Evolutionary conservation across 2,888 invertebrate genomes (phyloP).

Genomic region (Eristalis intricaria): DNA sequence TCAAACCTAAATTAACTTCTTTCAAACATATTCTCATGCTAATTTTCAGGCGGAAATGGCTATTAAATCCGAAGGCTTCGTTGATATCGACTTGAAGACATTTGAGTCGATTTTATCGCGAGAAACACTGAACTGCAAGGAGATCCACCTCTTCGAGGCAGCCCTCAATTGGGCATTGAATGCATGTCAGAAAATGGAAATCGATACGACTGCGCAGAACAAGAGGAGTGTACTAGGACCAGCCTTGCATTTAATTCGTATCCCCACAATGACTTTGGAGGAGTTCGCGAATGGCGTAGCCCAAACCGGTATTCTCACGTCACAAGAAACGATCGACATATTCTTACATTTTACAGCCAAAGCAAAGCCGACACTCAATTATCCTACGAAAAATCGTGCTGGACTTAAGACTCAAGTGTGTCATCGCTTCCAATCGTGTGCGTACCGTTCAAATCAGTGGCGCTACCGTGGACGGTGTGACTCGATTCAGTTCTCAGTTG

Average conservation of each 20-base stretch:
- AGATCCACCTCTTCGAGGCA: constrained; percentile 94
- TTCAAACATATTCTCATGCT: neutral
- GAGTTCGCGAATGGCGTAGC: constrained; percentile 98
- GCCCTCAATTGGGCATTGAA: constrained; percentile 96
- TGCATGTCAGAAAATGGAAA: constrained; percentile 92
- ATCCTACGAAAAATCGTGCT: constrained; percentile 90
- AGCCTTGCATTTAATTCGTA: constrained; percentile 93
- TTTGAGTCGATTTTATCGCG: constrained; percentile 94
- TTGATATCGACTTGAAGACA: constrained; percentile 96
- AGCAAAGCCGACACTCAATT: constrained; percentile 91
- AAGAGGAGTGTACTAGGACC: constrained; percentile 88
- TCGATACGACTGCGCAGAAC: constrained; percentile 91
- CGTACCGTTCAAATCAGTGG: constrained; percentile 98
- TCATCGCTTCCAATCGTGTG: constrained; percentile 97
- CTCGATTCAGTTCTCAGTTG: constrained; percentile 97
- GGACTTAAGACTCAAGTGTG: constrained; percentile 97
- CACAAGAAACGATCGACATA: constrained; percentile 96
- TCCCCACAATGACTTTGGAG: constrained; percentile 96
- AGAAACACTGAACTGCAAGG: constrained; percentile 97
- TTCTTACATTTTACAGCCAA: constrained; percentile 97
- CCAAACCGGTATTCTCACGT: constrained; percentile 94
- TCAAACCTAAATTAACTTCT: neutral
- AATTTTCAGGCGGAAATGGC: constrained; percentile 94
- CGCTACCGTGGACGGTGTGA: constrained; percentile 97
- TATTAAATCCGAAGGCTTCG: constrained; percentile 96